Percentiles rank a stretch among this genome's conserved stretches.
Conservation (phyloP, 2,113 vertebrate genomes). For the Deroptyus accipitrinus region DNA sequence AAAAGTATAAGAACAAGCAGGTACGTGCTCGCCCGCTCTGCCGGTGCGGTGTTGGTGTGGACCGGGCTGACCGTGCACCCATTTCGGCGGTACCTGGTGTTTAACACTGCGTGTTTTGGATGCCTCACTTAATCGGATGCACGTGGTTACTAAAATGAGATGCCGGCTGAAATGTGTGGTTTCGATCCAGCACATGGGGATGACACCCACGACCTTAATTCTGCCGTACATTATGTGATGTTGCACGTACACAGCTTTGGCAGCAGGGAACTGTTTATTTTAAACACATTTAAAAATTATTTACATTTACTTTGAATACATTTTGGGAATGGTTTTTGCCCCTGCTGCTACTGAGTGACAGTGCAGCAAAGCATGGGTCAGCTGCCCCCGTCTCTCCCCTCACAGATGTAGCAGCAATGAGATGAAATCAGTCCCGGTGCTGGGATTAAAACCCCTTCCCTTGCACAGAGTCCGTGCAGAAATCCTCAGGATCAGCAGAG, state of each 20-base stretch:
- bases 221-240: accelerated
- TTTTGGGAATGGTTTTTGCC: background rate
- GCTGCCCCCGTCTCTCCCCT: background rate
- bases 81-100: background rate
- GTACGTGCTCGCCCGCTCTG: slow-evolving; percentile 57
- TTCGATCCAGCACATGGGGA: background rate
- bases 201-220: background rate
- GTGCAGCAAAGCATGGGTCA: background rate
- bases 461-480: background rate
- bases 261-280: background rate
- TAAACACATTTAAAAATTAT: background rate
- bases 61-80: background rate
- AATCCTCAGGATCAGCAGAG: background rate
- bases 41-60: background rate
- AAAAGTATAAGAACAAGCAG: slow-evolving; percentile 99
- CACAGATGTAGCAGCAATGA: background rate
- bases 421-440: background rate
- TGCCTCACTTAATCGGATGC: background rate
- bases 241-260: background rate
- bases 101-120: background rate
- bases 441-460: slow-evolving; percentile 6
- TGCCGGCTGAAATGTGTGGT: background rate
- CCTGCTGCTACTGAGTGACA: background rate
- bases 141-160: background rate
- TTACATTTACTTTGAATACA: accelerated